Evolutionary conservation across 2,797 vertebrate genomes (phyloP), one percentile per base, ranked within the genome.

Genomic region (Lepilemur ruficaudatus): DNA sequence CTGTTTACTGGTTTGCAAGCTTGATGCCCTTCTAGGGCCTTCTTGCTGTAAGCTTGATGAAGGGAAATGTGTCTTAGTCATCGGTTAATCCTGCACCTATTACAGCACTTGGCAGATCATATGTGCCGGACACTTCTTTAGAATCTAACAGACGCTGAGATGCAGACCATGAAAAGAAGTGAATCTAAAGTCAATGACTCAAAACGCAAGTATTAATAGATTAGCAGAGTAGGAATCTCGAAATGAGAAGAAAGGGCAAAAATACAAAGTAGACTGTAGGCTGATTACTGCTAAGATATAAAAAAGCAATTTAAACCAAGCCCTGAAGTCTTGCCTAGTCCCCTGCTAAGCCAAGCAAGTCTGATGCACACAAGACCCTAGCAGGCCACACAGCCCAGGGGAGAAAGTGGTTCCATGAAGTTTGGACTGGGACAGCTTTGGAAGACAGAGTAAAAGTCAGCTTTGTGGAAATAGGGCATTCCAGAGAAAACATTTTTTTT

Each of bases 211-310:
- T 91, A 91, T 86, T 89, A 85, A 72, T 75, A 89, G 61, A 91
- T 95, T 61, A 89, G 50, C 82, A 92, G 52, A 70, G 38, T 35
- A 72, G 50, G 30, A 4, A 70, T 89, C 69, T 91, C 81, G 75
- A 89, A 89, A 83, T 50, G 32, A 75, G 83, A 93, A 94, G 84
- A 72, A 94, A 82, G 38, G 67, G 65, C 9, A 61, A 93, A 97
- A 96, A 85, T 83, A 72, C 79, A 79, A 97, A 91, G 87, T 22
- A 76, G 28, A 90, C 69, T 43, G 50, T 38, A 57, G 90, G 69
- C 46, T 85, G 55, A 95, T 79, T 41, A 50, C 11, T 38, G 83
- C 20, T 79, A 61, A 91, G 79, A 94, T 30, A 4, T 80, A 35
- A 86, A 95, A 89, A 91, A 83, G 48, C 80, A 57, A 41, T 94